Conservation (phyloP, 2,797 vertebrate genomes). For the Zalophus californianus region DNA sequence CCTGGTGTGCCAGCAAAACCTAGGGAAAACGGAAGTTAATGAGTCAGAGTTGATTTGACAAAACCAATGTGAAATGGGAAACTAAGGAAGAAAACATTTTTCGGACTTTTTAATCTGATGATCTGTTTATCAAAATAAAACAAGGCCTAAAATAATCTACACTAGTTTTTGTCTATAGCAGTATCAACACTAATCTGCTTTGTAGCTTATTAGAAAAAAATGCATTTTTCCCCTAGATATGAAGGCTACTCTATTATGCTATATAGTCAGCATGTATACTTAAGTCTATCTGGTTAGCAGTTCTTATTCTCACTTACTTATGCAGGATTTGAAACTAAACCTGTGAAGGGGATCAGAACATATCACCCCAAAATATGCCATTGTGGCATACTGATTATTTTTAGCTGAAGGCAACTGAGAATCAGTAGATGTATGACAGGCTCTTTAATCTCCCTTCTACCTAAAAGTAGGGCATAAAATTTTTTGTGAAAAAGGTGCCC, state of each 20-base stretch:
- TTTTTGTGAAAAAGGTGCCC: neutral
- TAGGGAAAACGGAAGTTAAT: slow-evolving; percentile 79
- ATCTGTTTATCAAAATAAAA: neutral
- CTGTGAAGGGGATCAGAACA: neutral
- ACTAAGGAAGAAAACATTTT: neutral
- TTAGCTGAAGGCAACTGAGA: neutral
- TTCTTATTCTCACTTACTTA: neutral
- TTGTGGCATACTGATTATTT: neutral
- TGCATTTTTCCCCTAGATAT: neutral
- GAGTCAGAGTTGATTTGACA: neutral
- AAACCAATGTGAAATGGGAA: neutral
- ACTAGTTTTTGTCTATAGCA: neutral
- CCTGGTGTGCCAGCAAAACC: slow-evolving; percentile 98
- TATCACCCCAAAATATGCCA: neutral
- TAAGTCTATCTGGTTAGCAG: neutral
- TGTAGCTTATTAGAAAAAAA: neutral
- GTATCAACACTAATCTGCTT: neutral
- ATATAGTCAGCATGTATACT: neutral
- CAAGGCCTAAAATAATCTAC: neutral
- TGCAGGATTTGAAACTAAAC: neutral
- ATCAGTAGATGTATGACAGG: neutral
- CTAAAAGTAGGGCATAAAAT: neutral
- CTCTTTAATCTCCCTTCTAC: neutral
- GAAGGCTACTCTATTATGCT: neutral
- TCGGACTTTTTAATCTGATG: neutral